Evolutionary conservation across 2,113 vertebrate species (phyloP).

Genomic region (Ceyx cyanopectus): DNA sequence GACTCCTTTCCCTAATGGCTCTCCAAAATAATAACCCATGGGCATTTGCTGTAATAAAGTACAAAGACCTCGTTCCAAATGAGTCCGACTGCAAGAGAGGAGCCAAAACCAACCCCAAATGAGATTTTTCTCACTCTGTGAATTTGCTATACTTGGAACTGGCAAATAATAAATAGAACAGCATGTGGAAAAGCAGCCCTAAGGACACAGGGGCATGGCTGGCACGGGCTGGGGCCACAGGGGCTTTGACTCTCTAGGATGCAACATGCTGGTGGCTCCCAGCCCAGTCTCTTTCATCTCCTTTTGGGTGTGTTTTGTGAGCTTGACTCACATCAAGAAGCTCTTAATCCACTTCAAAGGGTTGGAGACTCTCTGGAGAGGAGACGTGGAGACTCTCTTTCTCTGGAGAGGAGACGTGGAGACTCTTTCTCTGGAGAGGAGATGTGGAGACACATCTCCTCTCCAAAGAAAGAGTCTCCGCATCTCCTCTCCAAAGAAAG

Average conservation of each 20-base stretch:
- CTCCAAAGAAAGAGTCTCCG: too few relatives aligned
- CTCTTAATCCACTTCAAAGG: not conserved
- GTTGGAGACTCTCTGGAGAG: not conserved
- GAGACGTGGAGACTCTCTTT: not conserved
- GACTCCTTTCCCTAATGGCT: conserved; percentile 12
- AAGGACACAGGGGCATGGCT: not conserved
- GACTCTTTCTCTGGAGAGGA: too few relatives aligned
- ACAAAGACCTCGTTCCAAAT: conserved; percentile 20
- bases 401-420: not conserved
- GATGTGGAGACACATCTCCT: too few relatives aligned
- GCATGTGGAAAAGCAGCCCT: conserved; percentile 15
- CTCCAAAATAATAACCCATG: conserved; percentile 9
- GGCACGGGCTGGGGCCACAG: not conserved
- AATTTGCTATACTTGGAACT: conserved; percentile 42
- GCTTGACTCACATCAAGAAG: not conserved
- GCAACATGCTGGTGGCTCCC: not conserved
- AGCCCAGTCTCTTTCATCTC: not conserved
- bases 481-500: too few relatives aligned
- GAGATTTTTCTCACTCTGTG: conserved; percentile 43
- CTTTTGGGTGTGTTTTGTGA: not conserved
- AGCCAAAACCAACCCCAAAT: conserved; percentile 49
- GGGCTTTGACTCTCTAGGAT: not conserved
- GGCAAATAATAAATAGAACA: conserved; percentile 1
- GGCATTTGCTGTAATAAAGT: conserved; percentile 36
- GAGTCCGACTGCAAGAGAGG: not conserved